These are phyloP conservation scores for Gobio occitaniae DNA, from an alignment of 2,797 vertebrate species.

Conservation along the genomic window DNA sequence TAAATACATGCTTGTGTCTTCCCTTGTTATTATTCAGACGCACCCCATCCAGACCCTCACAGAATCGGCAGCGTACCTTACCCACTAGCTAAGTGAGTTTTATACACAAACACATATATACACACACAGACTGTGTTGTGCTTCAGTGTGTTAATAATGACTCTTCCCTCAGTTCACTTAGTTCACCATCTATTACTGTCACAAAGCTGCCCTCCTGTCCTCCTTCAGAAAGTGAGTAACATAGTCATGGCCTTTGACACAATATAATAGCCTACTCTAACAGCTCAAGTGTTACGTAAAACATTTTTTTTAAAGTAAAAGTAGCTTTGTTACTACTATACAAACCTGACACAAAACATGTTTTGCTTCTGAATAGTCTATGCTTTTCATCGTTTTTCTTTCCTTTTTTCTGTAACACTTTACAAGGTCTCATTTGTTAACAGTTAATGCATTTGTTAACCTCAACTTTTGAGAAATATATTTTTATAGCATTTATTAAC, in stretches of 20 bases:
- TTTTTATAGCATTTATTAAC: no score
- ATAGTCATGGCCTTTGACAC: neutral
- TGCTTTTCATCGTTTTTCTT: neutral
- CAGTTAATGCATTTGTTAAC: neutral
- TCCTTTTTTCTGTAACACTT: neutral
- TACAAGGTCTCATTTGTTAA: neutral
- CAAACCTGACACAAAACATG: neutral
- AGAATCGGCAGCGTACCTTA: neutral
- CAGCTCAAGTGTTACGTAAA: neutral
- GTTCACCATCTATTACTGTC: conserved; percentile 37
- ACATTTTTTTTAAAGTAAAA: no score
- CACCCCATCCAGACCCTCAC: neutral
- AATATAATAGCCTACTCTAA: neutral
- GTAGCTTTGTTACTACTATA: neutral
- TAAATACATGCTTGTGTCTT: neutral
- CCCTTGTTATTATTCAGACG: conserved; percentile 15
- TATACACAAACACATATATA: neutral
- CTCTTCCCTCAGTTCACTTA: conserved; percentile 27
- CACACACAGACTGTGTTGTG: neutral
- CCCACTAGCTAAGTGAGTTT: conserved; percentile 23
- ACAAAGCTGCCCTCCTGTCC: conserved; percentile 25
- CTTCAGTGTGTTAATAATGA: neutral
- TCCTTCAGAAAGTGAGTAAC: conserved; percentile 55
- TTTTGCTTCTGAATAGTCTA: neutral
- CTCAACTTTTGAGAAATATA: no score